Conservation (phyloP, 2,797 vertebrate species). For the Arremon brunneinucha region DNA sequence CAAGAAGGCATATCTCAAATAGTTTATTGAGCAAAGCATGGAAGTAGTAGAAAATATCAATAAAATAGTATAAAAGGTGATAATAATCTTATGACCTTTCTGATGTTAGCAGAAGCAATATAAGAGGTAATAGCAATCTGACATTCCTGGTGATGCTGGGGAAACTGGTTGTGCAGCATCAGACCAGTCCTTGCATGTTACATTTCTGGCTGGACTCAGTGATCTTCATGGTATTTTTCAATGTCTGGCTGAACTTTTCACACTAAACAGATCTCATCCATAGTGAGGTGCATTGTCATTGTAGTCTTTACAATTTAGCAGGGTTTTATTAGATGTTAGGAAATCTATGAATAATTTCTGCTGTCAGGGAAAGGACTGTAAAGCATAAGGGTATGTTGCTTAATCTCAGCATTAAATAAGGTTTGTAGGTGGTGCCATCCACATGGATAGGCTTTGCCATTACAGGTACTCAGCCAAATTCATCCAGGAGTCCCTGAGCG, state of each 20-base stretch:
- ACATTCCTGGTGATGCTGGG: neutral
- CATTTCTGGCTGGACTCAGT: neutral
- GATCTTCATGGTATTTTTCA: neutral
- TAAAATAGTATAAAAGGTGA: neutral
- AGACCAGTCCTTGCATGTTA: fast-evolving
- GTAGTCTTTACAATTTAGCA: neutral
- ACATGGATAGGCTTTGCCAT: fast-evolving
- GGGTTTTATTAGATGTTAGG: neutral
- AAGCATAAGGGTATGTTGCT: neutral
- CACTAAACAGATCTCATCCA: neutral
- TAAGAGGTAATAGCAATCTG: neutral
- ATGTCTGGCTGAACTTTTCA: neutral
- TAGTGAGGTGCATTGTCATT: neutral
- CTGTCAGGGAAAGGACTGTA: neutral
- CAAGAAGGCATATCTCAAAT: neutral
- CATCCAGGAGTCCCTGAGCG: fast-evolving
- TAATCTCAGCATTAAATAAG: neutral
- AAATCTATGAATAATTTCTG: neutral
- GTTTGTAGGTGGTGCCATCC: neutral
- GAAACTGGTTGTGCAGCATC: neutral
- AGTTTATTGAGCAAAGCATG: neutral
- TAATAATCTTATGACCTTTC: neutral
- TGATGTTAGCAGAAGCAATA: neutral
- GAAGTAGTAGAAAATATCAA: neutral
- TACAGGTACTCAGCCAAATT: neutral